Evolutionary conservation across 2,113 vertebrate species (phyloP).

Genomic region (Triplophysa rosa): DNA sequence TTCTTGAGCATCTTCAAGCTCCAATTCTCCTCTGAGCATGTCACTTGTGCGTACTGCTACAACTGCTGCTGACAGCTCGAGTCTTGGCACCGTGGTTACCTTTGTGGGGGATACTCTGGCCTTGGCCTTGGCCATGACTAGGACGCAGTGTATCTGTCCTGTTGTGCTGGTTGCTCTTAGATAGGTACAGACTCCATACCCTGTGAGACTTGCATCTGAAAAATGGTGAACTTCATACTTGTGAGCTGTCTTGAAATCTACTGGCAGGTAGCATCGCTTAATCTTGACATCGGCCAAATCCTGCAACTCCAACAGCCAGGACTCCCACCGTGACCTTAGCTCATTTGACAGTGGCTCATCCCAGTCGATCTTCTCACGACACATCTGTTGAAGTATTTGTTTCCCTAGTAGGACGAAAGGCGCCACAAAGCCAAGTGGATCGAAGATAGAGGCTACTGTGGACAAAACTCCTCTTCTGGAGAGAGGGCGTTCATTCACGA

Average conservation of each 20-base stretch:
- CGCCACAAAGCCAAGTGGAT: not conserved
- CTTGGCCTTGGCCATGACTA: no score
- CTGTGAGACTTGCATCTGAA: conserved; percentile 22
- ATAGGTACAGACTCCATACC: conserved; percentile 43
- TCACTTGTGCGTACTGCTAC: not conserved
- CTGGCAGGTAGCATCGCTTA: conserved; percentile 40
- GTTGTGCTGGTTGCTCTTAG: conserved; percentile 11
- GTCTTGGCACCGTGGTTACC: conserved; percentile 21
- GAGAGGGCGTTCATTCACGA: no score
- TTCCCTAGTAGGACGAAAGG: conserved; percentile 40
- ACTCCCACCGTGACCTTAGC: conserved; percentile 28
- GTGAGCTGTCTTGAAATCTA: conserved; percentile 15
- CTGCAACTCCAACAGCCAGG: conserved; percentile 26
- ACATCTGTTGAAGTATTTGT: conserved; percentile 34
- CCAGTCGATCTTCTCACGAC: conserved; percentile 17
- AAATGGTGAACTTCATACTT: conserved; percentile 33
- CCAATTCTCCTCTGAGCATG: conserved; percentile 7
- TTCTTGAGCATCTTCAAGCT: not conserved
- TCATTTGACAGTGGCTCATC: conserved; percentile 4
- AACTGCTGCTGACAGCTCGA: conserved; percentile 42
- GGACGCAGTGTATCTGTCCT: conserved; percentile 9
- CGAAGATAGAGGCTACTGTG: no score
- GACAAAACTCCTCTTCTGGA: no score
- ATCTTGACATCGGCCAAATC: conserved; percentile 15
- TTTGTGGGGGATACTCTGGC: conserved; percentile 37